Conservation (phyloP, 2,797 vertebrate genomes). For the Carduelis carduelis region DNA sequence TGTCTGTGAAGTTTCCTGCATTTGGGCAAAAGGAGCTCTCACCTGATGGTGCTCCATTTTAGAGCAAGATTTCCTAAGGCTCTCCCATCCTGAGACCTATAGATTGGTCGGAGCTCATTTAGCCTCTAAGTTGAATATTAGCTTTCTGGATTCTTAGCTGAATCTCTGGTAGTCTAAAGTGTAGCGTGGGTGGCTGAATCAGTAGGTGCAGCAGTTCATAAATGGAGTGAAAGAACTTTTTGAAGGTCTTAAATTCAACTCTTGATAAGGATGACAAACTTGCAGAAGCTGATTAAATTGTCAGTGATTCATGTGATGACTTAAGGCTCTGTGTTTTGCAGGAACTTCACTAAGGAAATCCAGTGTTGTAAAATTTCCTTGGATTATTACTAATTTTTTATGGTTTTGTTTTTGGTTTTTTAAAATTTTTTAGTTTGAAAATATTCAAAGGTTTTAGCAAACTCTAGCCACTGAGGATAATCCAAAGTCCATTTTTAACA, state of each 20-base stretch:
- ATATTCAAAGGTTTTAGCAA: background rate
- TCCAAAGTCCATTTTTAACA: background rate
- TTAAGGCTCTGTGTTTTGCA: slow-evolving; percentile 39
- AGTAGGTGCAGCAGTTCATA: slow-evolving; percentile 36
- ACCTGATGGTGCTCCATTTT: background rate
- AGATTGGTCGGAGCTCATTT: background rate
- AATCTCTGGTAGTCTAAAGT: slow-evolving; percentile 10
- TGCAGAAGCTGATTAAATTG: slow-evolving; percentile 70
- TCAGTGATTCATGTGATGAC: slow-evolving; percentile 65
- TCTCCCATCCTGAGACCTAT: background rate
- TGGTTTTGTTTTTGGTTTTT: background rate
- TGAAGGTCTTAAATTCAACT: slow-evolving; percentile 50
- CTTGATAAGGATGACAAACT: slow-evolving; percentile 62
- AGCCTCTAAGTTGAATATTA: background rate
- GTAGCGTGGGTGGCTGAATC: slow-evolving; percentile 33
- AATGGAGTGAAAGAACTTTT: slow-evolving; percentile 25
- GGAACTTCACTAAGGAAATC: slow-evolving; percentile 48
- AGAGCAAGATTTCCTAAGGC: background rate
- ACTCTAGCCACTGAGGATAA: background rate
- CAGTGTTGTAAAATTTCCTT: background rate
- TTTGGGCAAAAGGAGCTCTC: background rate
- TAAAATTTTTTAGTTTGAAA: background rate
- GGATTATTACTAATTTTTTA: background rate
- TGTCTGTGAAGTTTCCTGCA: background rate
- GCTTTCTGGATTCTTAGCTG: slow-evolving; percentile 1